Evolutionary conservation across 2,888 invertebrate species (phyloP).

Genomic region (Drosophila bunnanda): DNA sequence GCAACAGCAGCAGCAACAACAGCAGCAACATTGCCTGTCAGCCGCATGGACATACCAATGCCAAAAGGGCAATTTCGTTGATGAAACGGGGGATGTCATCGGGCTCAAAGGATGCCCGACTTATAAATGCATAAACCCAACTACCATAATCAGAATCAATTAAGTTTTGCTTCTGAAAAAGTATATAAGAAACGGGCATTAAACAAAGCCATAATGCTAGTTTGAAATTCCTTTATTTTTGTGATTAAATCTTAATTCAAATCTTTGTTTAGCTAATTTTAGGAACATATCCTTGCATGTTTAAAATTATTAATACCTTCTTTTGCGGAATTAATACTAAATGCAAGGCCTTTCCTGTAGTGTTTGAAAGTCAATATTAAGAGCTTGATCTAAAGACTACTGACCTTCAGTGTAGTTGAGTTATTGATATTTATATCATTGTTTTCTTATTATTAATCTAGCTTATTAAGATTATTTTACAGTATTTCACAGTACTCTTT

Average conservation of each 20-base stretch:
- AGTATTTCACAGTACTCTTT: too few relatives aligned
- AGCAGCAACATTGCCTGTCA: conserved; percentile 22
- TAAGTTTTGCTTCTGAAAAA: not conserved
- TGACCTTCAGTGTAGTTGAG: fast-evolving
- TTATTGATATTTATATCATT: not conserved
- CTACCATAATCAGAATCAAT: conserved; percentile 42
- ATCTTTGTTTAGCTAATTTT: too few relatives aligned
- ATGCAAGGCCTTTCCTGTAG: not conserved
- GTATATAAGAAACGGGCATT: not conserved
- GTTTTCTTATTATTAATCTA: not conserved
- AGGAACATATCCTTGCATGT: not conserved
- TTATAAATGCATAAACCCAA: conserved; percentile 41
- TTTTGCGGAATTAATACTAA: not conserved
- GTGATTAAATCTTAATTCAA: not conserved
- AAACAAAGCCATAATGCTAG: not conserved
- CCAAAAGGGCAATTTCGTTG: conserved; percentile 48
- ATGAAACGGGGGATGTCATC: conserved; percentile 38
- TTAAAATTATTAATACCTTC: not conserved
- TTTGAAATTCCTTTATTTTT: not conserved
- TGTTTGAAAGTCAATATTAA: not conserved
- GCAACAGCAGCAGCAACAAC: conserved; percentile 17
- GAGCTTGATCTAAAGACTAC: too few relatives aligned
- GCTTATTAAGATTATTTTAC: not conserved
- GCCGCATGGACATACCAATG: conserved; percentile 19
- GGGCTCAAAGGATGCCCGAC: conserved; percentile 16